Percentiles rank a stretch among this genome's conserved stretches.
These are phyloP conservation scores for Drosophila lacertosa DNA, from an alignment of 1,140 invertebrate species.

Conservation along the genomic window DNA sequence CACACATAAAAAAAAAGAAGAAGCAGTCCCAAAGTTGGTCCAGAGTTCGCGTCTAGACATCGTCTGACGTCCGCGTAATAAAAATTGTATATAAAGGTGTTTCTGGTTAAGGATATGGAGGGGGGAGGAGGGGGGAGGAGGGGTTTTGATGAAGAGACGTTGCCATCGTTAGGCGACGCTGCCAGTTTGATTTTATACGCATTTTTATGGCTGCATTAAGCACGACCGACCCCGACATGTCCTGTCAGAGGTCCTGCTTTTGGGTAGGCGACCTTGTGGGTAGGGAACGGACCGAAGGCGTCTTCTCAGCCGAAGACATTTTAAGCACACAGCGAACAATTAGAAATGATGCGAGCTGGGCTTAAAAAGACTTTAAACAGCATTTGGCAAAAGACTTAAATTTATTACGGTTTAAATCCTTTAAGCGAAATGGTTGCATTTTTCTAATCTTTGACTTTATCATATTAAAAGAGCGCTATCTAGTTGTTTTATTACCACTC, in stretches of 20 bases:
- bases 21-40: background rate
- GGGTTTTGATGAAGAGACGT: background rate
- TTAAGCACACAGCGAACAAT: background rate
- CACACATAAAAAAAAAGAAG: too few relatives aligned
- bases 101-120: background rate
- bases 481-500: too few relatives aligned
- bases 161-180: conserved; percentile 20
- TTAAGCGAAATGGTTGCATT: too few relatives aligned
- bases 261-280: background rate
- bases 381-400: too few relatives aligned
- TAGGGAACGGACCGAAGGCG: too few relatives aligned
- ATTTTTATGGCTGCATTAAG: conserved; percentile 56
- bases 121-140: too few relatives aligned
- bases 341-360: background rate
- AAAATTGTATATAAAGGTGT: conserved; percentile 56
- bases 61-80: conserved; percentile 52
- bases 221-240: conserved; percentile 29
- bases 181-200: conserved; percentile 61
- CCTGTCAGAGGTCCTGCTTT: conserved; percentile 23
- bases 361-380: too few relatives aligned
- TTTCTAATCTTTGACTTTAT: too few relatives aligned
- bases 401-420: too few relatives aligned
- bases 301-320: background rate
- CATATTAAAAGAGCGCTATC: too few relatives aligned
- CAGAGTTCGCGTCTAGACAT: conserved; percentile 47